Evolutionary conservation across 2,113 vertebrate genomes (phyloP).

Genomic region (Gavialis gangeticus): DNA sequence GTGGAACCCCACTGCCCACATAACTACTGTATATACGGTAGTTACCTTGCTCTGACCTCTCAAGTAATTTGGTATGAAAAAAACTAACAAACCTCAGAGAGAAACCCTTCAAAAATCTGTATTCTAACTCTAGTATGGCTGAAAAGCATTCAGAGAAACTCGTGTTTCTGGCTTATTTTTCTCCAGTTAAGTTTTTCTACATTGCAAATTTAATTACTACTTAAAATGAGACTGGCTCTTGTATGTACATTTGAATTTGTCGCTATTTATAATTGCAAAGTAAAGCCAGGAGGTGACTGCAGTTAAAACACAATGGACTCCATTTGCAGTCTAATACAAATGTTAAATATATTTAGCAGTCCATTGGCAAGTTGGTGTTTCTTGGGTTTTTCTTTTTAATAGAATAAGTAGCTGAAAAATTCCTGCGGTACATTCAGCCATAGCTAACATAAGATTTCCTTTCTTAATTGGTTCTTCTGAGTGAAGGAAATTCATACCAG

Average conservation of each 20-base stretch:
- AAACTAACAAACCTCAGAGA: background rate
- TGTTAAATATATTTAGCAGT: background rate
- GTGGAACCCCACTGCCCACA: no score
- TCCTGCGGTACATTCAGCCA: no score
- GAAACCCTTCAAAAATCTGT: background rate
- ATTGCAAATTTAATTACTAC: background rate
- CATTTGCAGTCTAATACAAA: background rate
- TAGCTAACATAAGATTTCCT: no score
- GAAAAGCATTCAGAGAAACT: background rate
- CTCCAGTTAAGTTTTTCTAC: background rate
- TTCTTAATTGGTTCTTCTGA: no score
- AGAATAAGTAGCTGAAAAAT: no score
- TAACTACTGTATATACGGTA: no score
- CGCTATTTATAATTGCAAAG: background rate
- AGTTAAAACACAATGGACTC: background rate
- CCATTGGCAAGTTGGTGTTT: no score
- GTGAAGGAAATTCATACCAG: no score
- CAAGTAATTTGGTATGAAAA: background rate
- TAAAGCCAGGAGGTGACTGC: background rate
- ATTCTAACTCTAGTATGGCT: background rate
- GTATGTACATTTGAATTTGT: background rate
- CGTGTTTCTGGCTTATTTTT: background rate
- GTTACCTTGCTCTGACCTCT: no score
- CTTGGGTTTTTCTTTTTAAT: no score
- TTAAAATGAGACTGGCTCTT: background rate